Evolutionary conservation across 1,140 invertebrate genomes (phyloP).

Genomic region (Nephotettix cincticeps): DNA sequence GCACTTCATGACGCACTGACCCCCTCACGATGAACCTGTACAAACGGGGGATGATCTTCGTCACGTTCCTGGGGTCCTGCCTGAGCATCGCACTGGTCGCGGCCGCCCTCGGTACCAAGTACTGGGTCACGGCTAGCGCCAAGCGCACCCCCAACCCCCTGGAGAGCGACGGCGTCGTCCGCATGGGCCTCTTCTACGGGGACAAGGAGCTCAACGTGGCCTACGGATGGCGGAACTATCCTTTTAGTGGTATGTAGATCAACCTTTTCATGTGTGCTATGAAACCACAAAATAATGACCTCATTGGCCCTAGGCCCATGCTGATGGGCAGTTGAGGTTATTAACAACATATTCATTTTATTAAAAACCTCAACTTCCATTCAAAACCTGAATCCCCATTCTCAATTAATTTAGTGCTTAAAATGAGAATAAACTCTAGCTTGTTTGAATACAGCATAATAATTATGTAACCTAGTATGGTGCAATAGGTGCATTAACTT

Average conservation of each 20-base stretch:
- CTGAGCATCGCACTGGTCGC: conserved; percentile 78
- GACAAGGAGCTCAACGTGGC: conserved; percentile 79
- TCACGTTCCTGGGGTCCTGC: conserved; percentile 84
- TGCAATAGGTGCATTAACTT: no score
- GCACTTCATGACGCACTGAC: conserved; percentile 8
- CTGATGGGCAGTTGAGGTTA: no score
- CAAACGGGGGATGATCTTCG: conserved; percentile 78
- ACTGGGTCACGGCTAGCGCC: conserved; percentile 82
- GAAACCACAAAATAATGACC: no score
- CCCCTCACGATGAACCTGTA: conserved; percentile 53
- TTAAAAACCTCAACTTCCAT: no score
- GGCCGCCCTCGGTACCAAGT: conserved; percentile 80
- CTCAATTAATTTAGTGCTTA: no score
- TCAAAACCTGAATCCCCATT: no score
- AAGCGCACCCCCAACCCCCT: conserved; percentile 62
- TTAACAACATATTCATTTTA: no score
- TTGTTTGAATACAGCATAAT: no score
- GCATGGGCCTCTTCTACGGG: conserved; percentile 83
- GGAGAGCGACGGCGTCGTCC: conserved; percentile 73
- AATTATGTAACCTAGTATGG: no score
- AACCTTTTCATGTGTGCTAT: no score
- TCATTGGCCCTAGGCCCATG: no score
- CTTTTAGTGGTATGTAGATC: conserved; percentile 64
- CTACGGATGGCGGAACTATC: conserved; percentile 74
- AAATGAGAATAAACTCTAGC: no score